Conservation (phyloP, 2,113 vertebrate species). For the Raja brachyura region DNA sequence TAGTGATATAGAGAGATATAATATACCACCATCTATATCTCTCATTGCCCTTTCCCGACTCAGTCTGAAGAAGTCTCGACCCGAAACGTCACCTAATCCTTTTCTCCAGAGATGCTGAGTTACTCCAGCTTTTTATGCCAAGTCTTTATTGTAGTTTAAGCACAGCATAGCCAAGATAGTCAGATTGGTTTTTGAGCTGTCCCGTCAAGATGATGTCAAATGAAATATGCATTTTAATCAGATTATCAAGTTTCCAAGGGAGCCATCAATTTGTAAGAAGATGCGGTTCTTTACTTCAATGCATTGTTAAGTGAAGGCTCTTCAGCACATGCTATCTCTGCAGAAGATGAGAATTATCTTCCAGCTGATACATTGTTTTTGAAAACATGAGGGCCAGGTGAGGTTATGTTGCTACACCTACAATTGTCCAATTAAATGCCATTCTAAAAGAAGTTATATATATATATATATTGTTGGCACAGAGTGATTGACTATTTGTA, state of each 20-base stretch:
- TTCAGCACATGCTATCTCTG: not conserved
- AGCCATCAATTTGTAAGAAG: not conserved
- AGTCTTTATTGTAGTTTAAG: not conserved
- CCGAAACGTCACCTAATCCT: too few species aligned
- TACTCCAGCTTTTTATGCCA: not conserved
- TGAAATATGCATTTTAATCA: conserved; percentile 1
- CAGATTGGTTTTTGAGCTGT: not conserved
- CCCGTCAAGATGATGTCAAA: not conserved
- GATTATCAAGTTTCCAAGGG: not conserved
- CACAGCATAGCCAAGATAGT: not conserved
- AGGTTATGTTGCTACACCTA: not conserved
- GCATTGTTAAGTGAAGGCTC: not conserved
- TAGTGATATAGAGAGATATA: too few species aligned
- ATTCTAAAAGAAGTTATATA: not conserved
- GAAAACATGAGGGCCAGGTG: conserved; percentile 9
- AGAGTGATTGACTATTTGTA: not conserved
- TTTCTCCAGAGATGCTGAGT: too few species aligned
- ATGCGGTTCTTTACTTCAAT: not conserved
- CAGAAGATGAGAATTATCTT: not conserved
- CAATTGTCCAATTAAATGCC: not conserved
- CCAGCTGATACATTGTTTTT: conserved; percentile 4
- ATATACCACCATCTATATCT: too few species aligned
- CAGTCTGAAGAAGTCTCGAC: too few species aligned
- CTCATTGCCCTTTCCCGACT: too few species aligned
- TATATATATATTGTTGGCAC: not conserved